A percentile compares a stretch with the other conserved stretches of the same genome.
These are phyloP conservation scores for Cheirogaleus medius DNA, from an alignment of 2,113 vertebrate species.

Conservation along the genomic window DNA sequence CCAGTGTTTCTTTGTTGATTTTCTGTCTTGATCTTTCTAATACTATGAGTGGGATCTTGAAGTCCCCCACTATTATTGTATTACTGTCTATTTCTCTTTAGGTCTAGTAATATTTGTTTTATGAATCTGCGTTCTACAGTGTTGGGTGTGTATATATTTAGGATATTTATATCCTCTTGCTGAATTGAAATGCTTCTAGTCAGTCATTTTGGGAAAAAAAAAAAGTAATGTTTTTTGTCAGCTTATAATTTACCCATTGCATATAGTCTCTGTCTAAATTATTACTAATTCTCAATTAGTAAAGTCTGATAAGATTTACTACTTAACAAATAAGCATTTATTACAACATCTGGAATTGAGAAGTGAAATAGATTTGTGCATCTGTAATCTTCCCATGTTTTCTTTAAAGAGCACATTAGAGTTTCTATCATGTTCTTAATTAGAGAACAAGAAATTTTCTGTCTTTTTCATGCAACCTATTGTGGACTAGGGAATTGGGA, in stretches of 20 bases:
- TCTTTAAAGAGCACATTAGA: background rate
- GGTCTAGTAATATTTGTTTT: no score
- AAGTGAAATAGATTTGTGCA: background rate
- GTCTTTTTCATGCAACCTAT: background rate
- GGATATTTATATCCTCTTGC: no score
- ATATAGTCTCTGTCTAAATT: background rate
- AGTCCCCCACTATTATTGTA: no score
- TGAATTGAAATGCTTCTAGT: no score
- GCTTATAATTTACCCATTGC: background rate
- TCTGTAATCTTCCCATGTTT: background rate
- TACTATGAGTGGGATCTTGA: no score
- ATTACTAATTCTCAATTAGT: background rate
- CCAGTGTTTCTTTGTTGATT: no score
- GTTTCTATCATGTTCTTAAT: background rate
- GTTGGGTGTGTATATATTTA: no score
- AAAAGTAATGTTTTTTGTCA: background rate
- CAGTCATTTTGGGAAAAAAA: no score
- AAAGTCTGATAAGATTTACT: conserved; percentile 3
- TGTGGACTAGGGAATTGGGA: background rate
- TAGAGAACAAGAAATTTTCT: background rate
- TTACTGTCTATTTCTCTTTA: no score
- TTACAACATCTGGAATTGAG: background rate
- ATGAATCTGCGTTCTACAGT: no score
- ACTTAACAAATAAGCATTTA: background rate
- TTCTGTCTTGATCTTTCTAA: no score